phyloP scores from a whole-genome alignment of 2,797 vertebrate genomes.

The Macropodus opercularis region DNA sequence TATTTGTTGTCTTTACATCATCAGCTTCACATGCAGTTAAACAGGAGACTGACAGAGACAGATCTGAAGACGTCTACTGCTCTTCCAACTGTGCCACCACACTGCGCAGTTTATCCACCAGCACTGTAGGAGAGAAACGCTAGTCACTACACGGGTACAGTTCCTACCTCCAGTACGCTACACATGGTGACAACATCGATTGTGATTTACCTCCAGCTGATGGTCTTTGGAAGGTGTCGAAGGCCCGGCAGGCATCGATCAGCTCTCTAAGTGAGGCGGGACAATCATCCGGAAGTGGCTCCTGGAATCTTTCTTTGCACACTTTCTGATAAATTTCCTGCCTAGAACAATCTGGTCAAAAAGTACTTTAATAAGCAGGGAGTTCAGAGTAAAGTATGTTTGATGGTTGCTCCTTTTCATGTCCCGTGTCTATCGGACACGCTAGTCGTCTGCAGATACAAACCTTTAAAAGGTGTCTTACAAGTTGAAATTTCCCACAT shows the following conservation, averaged over 20 bases:
- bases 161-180: too few species aligned
- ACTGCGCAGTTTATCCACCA: conserved; percentile 74
- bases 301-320: conserved; percentile 40
- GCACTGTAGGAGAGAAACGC: conserved; percentile 55
- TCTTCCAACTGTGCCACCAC: conserved; percentile 63
- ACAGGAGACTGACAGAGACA: too few species aligned
- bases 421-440: too few species aligned
- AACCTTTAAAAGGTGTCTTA: conserved; percentile 85
- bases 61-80: conserved; percentile 17
- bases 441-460: conserved; percentile 9
- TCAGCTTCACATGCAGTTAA: too few species aligned
- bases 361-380: too few species aligned
- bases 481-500: conserved; percentile 88
- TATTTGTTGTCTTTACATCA: too few species aligned
- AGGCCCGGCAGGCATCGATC: conserved; percentile 78
- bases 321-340: conserved; percentile 76
- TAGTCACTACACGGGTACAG: too few species aligned
- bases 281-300: conserved; percentile 81
- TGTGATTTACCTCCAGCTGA: conserved; percentile 79
- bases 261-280: conserved; percentile 71
- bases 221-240: conserved; percentile 80
- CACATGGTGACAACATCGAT: neutral
- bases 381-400: too few species aligned
- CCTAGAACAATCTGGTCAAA: conserved; percentile 61
- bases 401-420: too few species aligned